Evolutionary conservation across 2,113 vertebrate genomes (phyloP).

Genomic region (Mus musculus): GRCm39 chr5:119401001-119401500

Average conservation of each 20-base stretch:
- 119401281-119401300: background rate
- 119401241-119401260: background rate
- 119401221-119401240: background rate
- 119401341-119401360: too few species aligned
- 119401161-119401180: background rate
- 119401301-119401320: background rate
- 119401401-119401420: background rate
- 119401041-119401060: background rate
- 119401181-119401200: too few species aligned
- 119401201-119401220: background rate
- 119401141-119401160: too few species aligned
- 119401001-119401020: background rate
- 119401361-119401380: background rate
- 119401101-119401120: background rate
- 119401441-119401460: background rate
- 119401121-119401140: background rate
- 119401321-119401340: background rate
- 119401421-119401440: background rate
- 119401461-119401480: constrained; percentile 2
- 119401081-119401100: too few species aligned
- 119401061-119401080: background rate
- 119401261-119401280: background rate
- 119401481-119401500: constrained; percentile 53
- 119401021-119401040: background rate
- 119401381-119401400: background rate